Evolutionary conservation across 1,140 invertebrate species (phyloP), one percentile per base, ranked within the genome.

Genomic region (Vollenhovia emeryi): DNA sequence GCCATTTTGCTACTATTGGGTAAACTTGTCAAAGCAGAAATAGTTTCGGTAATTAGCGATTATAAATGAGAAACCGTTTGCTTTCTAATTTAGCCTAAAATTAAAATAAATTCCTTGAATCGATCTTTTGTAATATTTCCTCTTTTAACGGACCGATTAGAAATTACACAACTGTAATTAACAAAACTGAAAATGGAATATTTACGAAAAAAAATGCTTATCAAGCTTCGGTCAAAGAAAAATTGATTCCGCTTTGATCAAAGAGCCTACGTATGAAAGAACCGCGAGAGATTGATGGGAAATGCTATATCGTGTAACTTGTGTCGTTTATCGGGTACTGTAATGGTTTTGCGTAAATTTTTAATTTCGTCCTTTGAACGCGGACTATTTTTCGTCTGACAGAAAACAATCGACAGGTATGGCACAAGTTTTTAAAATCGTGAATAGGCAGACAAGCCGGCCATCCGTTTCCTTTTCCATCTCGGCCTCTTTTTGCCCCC

Each of bases 401-500:
- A 24, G 52, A 45, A 82, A 73, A 79, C 78, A 82, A 73, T 86
- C n/a, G 30, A 48, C 50, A 33, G 18, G 21, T 79, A 45, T 43
- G 27, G 45, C 8, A 66, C 27, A 78, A 80, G 75, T 87, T 87
- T n/a, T 79, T 57, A 66, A 85, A 87, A 85, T 85, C 24, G 43
- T 6, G n/a, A 18, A 45, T 48, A 48, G 43, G 40, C 27, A 50
- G 13, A 48, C 40, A 21, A 50, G 33, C 21, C 45, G 15, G 21
- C 24, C 27, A 48, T 75, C 52, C 60, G 60, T 43, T 64, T 64
- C 66, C 21, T 55, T 84, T 75, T 79, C 36, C 48, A 59, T 73
- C 55, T 84, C 55, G 27, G 4, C 21, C 33, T 13, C 24, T 71
- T 43, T 86, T 69, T 73, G 1, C 9, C 13, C 7, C 7, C 48